Conservation (phyloP, 2,888 invertebrate genomes). For the Drosophila mimetica region DNA sequence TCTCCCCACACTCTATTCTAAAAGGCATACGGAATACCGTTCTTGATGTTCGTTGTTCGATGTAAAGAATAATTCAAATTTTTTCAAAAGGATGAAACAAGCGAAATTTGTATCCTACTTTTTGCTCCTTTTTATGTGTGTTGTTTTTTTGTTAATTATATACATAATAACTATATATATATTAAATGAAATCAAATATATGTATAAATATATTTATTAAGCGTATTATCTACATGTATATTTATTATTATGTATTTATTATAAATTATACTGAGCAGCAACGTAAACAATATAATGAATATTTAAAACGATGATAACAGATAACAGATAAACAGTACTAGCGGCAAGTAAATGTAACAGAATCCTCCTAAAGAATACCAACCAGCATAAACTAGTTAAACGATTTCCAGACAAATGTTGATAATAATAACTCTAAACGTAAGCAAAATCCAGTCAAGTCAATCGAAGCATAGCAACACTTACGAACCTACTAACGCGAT, state of each 20-base stretch:
- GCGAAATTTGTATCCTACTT: conserved; percentile 62
- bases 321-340: conserved; percentile 44
- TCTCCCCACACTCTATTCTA: conserved; percentile 59
- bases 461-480: conserved; percentile 71
- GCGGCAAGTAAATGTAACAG: conserved; percentile 62
- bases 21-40: conserved; percentile 34
- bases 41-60: conserved; percentile 69
- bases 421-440: conserved; percentile 66
- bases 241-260: conserved; percentile 81
- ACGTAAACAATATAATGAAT: conserved; percentile 41
- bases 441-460: conserved; percentile 70
- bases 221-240: conserved; percentile 82
- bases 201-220: conserved; percentile 77
- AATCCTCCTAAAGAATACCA: conserved; percentile 73
- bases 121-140: conserved; percentile 81
- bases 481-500: conserved; percentile 59
- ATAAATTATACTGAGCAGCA: conserved; percentile 73
- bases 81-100: conserved; percentile 46
- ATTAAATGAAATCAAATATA: conserved; percentile 71
- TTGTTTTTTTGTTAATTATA: conserved; percentile 82
- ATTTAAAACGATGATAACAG: conserved; percentile 28
- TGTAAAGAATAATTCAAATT: conserved; percentile 53
- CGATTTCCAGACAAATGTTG: conserved; percentile 64
- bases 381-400: conserved; percentile 66
- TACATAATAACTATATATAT: conserved; percentile 76